phyloP scores from a whole-genome alignment of 1,140 invertebrate species.

The Megalopta genalis region DNA sequence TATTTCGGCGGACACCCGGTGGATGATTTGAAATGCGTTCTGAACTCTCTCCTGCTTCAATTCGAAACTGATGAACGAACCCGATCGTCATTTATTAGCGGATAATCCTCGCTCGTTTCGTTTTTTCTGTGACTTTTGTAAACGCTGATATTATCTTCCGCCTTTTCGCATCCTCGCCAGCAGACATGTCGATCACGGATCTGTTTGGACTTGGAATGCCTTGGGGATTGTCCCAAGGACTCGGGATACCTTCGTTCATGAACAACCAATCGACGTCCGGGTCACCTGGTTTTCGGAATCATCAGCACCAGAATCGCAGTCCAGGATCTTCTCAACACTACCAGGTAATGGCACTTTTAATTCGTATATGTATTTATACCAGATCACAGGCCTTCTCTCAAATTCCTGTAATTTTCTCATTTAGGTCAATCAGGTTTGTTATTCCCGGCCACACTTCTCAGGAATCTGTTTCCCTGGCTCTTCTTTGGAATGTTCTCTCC shows the following conservation, averaged over 20 bases:
- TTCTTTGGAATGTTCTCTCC: neutral
- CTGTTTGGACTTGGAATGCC: conserved; percentile 80
- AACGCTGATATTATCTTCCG: no score
- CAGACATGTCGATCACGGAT: conserved; percentile 80
- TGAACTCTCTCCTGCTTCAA: conserved; percentile 2
- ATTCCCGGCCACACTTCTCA: neutral
- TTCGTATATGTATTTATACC: neutral
- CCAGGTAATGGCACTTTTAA: conserved; percentile 56
- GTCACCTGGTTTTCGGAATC: conserved; percentile 64
- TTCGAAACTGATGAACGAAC: conserved; percentile 17
- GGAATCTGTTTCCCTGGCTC: neutral
- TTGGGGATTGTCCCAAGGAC: conserved; percentile 64
- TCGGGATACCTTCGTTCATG: conserved; percentile 67
- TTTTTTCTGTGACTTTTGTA: neutral
- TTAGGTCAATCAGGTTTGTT: conserved; percentile 3
- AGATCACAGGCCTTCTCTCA: neutral
- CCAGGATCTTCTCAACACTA: conserved; percentile 65
- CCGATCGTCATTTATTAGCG: conserved; percentile 39
- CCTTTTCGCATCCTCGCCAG: conserved; percentile 19
- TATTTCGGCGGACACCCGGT: neutral
- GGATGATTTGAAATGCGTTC: conserved; percentile 2
- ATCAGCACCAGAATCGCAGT: conserved; percentile 70
- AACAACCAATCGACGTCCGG: conserved; percentile 69
- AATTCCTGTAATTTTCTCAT: neutral
- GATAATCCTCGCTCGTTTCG: conserved; percentile 15